phyloP scores from a whole-genome alignment of 2,888 invertebrate genomes.

The Poecilobothrus nobilitatus region DNA sequence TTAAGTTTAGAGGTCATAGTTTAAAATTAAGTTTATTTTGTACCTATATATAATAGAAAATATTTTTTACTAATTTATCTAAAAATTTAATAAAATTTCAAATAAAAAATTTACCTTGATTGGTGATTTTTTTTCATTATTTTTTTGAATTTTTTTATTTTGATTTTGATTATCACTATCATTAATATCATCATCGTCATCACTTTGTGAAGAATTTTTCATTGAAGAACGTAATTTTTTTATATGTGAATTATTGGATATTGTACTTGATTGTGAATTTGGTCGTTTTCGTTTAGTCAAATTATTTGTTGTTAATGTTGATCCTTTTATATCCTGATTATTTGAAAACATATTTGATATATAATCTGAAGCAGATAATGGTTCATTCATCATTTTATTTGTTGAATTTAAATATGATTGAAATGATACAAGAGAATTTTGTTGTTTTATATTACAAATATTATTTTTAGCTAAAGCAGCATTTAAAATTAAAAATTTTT shows the following conservation, averaged over 20 bases:
- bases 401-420: not conserved
- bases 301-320: not conserved
- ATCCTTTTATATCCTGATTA: not conserved
- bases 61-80: too few species aligned
- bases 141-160: too few species aligned
- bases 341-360: not conserved
- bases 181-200: conserved; percentile 7
- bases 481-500: conserved; percentile 36
- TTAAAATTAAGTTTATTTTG: too few species aligned
- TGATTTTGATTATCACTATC: too few species aligned
- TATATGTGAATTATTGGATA: conserved; percentile 22
- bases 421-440: not conserved
- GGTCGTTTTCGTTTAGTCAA: not conserved
- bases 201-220: not conserved
- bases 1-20: too few species aligned
- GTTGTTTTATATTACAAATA: not conserved
- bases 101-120: too few species aligned
- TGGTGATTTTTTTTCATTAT: too few species aligned
- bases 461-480: conserved; percentile 26
- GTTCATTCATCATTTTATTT: not conserved
- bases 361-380: not conserved
- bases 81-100: too few species aligned
- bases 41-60: too few species aligned
- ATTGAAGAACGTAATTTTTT: not conserved
- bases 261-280: not conserved